These are phyloP conservation scores for Asobara japonica DNA, from an alignment of 1,140 invertebrate species.

Conservation along the genomic window DNA sequence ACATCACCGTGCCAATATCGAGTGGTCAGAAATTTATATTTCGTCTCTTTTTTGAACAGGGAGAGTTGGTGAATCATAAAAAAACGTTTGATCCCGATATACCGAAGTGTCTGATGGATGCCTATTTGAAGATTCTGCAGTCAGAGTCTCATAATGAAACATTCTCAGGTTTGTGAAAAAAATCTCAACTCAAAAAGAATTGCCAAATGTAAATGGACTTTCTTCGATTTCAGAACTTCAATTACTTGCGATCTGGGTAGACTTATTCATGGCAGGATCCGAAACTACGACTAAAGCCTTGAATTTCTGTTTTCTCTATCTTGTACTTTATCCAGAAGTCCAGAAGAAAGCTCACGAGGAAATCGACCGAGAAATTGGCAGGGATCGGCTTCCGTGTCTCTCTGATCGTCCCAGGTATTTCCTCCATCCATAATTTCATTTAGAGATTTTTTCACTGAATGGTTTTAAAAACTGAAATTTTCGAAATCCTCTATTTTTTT, in stretches of 20 bases:
- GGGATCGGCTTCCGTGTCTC: constrained; percentile 73
- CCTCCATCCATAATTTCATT: neutral
- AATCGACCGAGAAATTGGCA: constrained; percentile 80
- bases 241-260: constrained; percentile 79
- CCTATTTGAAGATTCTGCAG: constrained; percentile 77
- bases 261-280: constrained; percentile 84
- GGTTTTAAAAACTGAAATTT: no score
- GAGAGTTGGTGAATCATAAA: constrained; percentile 80
- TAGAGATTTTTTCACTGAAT: no score
- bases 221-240: constrained; percentile 70
- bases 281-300: constrained; percentile 84
- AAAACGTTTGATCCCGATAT: constrained; percentile 71
- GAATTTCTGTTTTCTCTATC: constrained; percentile 80
- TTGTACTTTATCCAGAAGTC: constrained; percentile 80
- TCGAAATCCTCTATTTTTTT: no score
- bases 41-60: constrained; percentile 48
- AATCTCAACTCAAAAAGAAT: no score
- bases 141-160: constrained; percentile 56
- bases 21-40: neutral
- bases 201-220: no score
- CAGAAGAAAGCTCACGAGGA: constrained; percentile 83
- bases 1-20: neutral
- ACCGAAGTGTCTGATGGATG: constrained; percentile 86
- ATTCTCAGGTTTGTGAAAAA: constrained; percentile 57
- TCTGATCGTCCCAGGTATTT: constrained; percentile 76